Conservation (phyloP, 2,888 invertebrate species). For the Diploptera punctata region DNA sequence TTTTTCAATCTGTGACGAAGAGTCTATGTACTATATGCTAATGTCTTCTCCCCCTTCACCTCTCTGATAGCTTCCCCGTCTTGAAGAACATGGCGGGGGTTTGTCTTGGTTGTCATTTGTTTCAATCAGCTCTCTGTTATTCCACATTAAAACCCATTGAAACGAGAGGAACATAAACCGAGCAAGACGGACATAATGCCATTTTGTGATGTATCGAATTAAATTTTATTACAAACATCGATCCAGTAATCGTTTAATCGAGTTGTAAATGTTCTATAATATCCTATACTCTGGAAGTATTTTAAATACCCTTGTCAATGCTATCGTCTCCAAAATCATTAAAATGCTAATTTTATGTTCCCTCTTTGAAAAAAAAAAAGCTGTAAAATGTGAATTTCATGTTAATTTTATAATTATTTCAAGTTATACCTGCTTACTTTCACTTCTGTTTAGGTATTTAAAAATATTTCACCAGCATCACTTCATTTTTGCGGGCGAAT, state of each 20-base stretch:
- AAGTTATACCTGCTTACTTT: too few species aligned
- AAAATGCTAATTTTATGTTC: conserved; percentile 6
- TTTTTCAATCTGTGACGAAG: conserved; percentile 26
- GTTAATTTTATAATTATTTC: too few species aligned
- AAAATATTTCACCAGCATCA: too few species aligned
- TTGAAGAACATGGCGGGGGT: conserved; percentile 26
- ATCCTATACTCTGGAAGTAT: not conserved
- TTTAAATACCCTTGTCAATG: not conserved
- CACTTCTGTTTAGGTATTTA: too few species aligned
- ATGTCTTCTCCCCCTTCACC: not conserved
- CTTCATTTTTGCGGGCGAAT: too few species aligned
- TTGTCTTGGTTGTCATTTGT: conserved; percentile 23
- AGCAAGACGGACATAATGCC: conserved; percentile 15
- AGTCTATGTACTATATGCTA: conserved; percentile 18
- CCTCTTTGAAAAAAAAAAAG: not conserved
- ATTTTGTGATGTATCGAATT: not conserved
- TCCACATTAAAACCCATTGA: conserved; percentile 27
- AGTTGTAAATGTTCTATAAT: conserved; percentile 1
- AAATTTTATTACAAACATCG: not conserved
- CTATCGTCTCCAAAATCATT: not conserved
- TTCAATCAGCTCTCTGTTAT: conserved; percentile 27
- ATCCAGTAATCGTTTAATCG: not conserved
- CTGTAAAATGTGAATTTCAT: not conserved
- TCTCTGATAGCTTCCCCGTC: conserved; percentile 18
- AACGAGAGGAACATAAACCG: conserved; percentile 17